phyloP scores from a whole-genome alignment of 2,888 invertebrate species.

The Sericinus montela region DNA sequence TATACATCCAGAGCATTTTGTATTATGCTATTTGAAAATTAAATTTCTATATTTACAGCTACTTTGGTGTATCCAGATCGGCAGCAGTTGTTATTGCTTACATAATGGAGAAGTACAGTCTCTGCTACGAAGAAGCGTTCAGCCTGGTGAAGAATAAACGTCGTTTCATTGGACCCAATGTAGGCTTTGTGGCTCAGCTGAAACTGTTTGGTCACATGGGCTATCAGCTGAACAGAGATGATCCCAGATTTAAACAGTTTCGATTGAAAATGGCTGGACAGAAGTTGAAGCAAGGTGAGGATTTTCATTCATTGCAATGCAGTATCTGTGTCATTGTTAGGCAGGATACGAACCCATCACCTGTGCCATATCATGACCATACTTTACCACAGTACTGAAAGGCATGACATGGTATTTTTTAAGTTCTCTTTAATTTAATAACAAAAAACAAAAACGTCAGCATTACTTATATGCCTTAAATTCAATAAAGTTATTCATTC shows the following conservation, averaged over 20 bases:
- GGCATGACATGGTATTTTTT: too few species aligned
- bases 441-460: too few species aligned
- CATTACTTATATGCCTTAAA: too few species aligned
- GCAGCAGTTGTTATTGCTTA: conserved; percentile 92
- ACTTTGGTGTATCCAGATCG: conserved; percentile 94
- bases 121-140: conserved; percentile 86
- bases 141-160: conserved; percentile 83
- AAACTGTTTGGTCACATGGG: conserved; percentile 89
- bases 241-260: conserved; percentile 87
- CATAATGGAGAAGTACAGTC: conserved; percentile 90
- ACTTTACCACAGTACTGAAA: too few species aligned
- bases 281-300: conserved; percentile 84
- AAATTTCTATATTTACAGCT: conserved; percentile 68
- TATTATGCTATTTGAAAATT: too few species aligned
- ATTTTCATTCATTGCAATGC: too few species aligned
- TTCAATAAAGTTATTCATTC: too few species aligned
- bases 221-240: conserved; percentile 82
- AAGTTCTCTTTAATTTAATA: too few species aligned
- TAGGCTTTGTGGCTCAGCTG: conserved; percentile 89
- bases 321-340: too few species aligned
- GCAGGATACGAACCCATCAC: too few species aligned
- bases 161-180: conserved; percentile 87
- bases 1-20: too few species aligned
- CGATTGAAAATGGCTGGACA: conserved; percentile 89
- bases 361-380: too few species aligned